Base-by-base conservation (phyloP, 2,113 vertebrate genomes). In the Tenrec ecaudatus region DNA sequence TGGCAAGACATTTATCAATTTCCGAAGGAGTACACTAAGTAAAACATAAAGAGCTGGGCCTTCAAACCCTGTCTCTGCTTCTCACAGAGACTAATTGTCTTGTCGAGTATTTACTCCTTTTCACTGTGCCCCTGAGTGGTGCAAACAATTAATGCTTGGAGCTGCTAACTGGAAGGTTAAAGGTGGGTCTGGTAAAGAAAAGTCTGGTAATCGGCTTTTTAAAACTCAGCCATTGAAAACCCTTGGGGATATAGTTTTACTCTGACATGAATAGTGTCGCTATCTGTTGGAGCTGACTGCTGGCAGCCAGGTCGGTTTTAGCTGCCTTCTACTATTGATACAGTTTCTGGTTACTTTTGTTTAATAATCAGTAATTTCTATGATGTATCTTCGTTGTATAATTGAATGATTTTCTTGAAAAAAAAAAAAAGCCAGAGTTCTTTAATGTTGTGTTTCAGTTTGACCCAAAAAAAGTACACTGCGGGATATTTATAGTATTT, bases 401-500 rank as follows among this genome's bases (percentile, higher is more conserved):
- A 71, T 75, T 93, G 77, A 94, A 86, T 94, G 73, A 80, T 92
- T 82, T 89, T 86, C 81, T 88, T 97, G 76, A 93, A 96, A 97
- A 27, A 66, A 96, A 97, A 27, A 66, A 95, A 96, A 98, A 97
- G 68, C 66, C 66, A 16, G 95, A 96, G 89, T 96, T 91, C 96
- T 97, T 98, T 96, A 96, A 98, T 97, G 96, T 91, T 96, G 93
- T 97, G 96, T 97, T 97, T 97, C 97, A 98, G 93, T 98, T 98
- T 97, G 96, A 97, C 96, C 96, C 92, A 23, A 91, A 92, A 98
- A 96, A 98, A 97, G 96, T 97, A 96, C 96, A 94, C 94, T 95
- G 97, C 97, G 92, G 97, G 94, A 96, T 98, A 98, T 98, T 98
- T 97, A 98, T 98, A 98, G 98, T 96, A 96, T 95, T 85, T 89